phyloP scores from a whole-genome alignment of 2,797 vertebrate genomes.

The Ptychobarbus kaznakovi region DNA sequence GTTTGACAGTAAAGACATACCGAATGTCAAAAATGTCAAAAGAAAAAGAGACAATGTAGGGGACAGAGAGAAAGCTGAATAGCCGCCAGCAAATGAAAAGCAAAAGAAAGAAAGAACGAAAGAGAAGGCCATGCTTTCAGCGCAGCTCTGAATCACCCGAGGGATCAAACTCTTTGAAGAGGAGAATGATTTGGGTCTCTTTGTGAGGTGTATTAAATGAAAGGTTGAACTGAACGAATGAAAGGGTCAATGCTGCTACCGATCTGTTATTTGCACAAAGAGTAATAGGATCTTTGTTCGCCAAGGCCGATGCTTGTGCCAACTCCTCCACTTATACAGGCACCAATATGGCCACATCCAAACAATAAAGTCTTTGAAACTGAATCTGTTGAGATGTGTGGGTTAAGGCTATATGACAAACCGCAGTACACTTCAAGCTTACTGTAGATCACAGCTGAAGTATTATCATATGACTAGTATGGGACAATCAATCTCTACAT shows the following conservation, averaged over 20 bases:
- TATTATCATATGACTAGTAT: not conserved
- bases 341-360: not conserved
- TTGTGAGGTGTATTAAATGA: constrained; percentile 43
- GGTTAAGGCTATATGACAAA: constrained; percentile 8
- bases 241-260: constrained; percentile 21
- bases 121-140: not conserved
- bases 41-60: constrained; percentile 3
- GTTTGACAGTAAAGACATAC: constrained; percentile 9
- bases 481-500: not conserved
- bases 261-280: constrained; percentile 37
- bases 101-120: not conserved
- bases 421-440: not conserved
- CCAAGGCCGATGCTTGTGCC: not conserved
- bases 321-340: constrained; percentile 3
- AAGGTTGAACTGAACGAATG: constrained; percentile 34
- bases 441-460: not conserved
- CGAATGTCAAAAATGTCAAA: constrained; percentile 18
- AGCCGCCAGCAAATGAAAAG: not conserved
- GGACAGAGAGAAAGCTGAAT: constrained; percentile 7
- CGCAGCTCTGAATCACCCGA: constrained; percentile 19
- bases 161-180: constrained; percentile 39
- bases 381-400: constrained; percentile 2
- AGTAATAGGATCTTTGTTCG: constrained; percentile 37
- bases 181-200: constrained; percentile 23
- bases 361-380: constrained; percentile 36